phyloP scores from a whole-genome alignment of 1,140 invertebrate genomes.

The Heterodera carotae region DNA sequence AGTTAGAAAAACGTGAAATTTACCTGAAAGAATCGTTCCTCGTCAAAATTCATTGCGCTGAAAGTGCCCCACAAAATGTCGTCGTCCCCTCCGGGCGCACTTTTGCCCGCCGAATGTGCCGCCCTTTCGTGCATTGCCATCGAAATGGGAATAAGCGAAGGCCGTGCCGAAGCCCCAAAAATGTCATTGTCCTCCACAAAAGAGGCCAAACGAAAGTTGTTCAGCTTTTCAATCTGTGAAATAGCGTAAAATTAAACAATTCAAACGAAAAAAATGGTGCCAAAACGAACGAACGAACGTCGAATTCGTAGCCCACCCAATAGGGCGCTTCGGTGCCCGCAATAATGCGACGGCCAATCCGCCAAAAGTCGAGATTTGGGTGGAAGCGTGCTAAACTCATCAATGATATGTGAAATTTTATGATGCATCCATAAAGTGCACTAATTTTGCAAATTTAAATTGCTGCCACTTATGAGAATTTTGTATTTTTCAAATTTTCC shows the following conservation, averaged over 20 bases:
- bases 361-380: constrained; percentile 65
- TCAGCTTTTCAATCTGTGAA: constrained; percentile 49
- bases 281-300: constrained; percentile 50
- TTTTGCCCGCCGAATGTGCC: constrained; percentile 34
- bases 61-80: constrained; percentile 64
- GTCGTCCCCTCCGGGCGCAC: constrained; percentile 39
- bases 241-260: background rate
- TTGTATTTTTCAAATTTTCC: background rate
- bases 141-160: constrained; percentile 63
- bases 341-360: constrained; percentile 57
- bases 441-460: background rate
- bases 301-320: constrained; percentile 65
- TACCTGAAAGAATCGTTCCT: constrained; percentile 62
- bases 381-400: constrained; percentile 54
- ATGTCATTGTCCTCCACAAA: constrained; percentile 63
- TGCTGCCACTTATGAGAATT: background rate
- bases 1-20: background rate
- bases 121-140: constrained; percentile 64
- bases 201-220: constrained; percentile 63
- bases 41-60: constrained; percentile 65
- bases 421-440: no score
- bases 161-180: constrained; percentile 51
- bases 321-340: constrained; percentile 64
- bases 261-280: background rate
- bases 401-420: no score